Evolutionary conservation across 2,797 vertebrate species (phyloP).

Genomic region (Malacoraja senta): DNA sequence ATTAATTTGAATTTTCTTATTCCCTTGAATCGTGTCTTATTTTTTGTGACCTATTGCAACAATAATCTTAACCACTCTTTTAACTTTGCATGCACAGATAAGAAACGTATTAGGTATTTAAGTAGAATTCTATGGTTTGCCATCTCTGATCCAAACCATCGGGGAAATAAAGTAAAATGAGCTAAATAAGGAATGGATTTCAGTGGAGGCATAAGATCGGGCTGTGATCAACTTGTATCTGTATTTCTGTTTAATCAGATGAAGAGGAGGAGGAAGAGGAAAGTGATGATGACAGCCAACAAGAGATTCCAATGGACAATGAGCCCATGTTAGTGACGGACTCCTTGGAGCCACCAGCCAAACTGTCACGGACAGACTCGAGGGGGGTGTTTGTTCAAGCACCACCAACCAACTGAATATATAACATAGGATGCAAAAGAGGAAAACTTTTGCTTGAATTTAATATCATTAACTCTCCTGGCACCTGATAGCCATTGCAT

Average conservation of each 20-base stretch:
- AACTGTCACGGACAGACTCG: constrained; percentile 68
- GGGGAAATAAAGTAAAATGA: not conserved
- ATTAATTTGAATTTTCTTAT: not conserved
- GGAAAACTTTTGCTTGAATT: constrained; percentile 26
- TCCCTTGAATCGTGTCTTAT: not conserved
- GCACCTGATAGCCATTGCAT: not conserved
- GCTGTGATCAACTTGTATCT: not conserved
- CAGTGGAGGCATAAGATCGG: not conserved
- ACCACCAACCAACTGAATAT: constrained; percentile 53
- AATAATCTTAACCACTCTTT: not conserved
- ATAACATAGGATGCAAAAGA: constrained; percentile 8
- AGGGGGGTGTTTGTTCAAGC: constrained; percentile 67
- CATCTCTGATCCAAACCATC: not conserved
- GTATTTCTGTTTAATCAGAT: constrained; percentile 48
- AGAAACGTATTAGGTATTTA: not conserved
- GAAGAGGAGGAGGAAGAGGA: constrained; percentile 87
- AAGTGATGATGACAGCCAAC: constrained; percentile 73
- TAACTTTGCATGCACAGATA: not conserved
- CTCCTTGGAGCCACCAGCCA: constrained; percentile 69
- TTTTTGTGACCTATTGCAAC: not conserved
- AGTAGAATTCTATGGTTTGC: not conserved
- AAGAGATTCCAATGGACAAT: constrained; percentile 66
- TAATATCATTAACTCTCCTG: not conserved
- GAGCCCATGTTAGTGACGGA: constrained; percentile 60
- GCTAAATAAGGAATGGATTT: not conserved